These are phyloP conservation scores for Aegotheles bennettii DNA, from an alignment of 2,113 vertebrate genomes.

Conservation along the genomic window DNA sequence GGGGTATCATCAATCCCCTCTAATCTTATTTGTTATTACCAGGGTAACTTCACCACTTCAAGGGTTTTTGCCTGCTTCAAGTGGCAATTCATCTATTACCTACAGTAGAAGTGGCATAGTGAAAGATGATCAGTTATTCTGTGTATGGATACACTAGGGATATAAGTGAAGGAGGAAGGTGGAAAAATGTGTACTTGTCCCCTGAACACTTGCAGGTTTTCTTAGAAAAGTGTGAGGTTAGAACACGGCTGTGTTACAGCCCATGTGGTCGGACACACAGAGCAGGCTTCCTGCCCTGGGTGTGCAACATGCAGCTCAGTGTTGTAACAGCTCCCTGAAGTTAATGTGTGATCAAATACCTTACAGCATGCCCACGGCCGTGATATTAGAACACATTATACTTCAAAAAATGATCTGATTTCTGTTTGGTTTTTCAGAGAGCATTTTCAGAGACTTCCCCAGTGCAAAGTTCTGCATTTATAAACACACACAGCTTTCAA, in stretches of 20 bases:
- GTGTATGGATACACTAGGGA: fast-evolving
- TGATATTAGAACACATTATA: background rate
- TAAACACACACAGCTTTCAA: background rate
- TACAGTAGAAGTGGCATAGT: background rate
- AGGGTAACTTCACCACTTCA: background rate
- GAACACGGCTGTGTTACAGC: fast-evolving
- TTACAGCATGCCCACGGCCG: background rate
- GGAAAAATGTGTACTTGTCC: background rate
- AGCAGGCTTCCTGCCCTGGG: background rate
- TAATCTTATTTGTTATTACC: background rate
- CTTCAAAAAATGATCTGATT: background rate
- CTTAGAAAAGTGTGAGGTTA: background rate
- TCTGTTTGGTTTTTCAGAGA: background rate
- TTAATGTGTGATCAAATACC: background rate
- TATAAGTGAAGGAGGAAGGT: background rate
- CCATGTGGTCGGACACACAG: background rate
- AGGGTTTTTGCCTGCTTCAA: background rate
- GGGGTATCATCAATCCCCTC: background rate
- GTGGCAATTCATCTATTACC: background rate
- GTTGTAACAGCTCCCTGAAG: background rate
- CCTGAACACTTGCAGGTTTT: background rate
- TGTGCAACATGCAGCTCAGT: background rate
- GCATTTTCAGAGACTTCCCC: background rate
- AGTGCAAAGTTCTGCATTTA: background rate
- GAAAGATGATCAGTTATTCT: background rate